phyloP scores from a whole-genome alignment of 2,888 invertebrate genomes.

The Andrena praecox region DNA sequence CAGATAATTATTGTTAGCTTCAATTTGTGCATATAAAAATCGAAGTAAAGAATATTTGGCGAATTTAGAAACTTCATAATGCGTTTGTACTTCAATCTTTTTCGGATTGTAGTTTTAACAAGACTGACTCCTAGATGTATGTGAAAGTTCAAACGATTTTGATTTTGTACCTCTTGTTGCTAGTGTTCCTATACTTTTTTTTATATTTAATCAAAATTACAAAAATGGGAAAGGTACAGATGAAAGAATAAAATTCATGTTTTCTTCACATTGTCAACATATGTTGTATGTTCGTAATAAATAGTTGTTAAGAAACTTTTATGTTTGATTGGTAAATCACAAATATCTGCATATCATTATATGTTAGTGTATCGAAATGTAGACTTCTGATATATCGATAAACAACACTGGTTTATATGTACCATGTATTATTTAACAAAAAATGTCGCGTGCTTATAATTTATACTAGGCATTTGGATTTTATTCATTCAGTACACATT shows the following conservation, averaged over 20 bases:
- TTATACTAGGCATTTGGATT: too few relatives aligned
- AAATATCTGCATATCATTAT: too few relatives aligned
- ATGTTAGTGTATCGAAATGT: too few relatives aligned
- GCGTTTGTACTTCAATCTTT: not conserved
- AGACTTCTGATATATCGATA: not conserved
- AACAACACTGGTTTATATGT: not conserved
- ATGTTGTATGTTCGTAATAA: too few relatives aligned
- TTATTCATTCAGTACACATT: too few relatives aligned
- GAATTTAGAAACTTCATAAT: not conserved
- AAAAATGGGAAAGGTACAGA: not conserved
- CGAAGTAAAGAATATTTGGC: not conserved
- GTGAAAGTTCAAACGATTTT: not conserved
- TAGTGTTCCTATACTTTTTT: not conserved
- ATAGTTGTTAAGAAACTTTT: too few relatives aligned
- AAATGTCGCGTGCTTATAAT: too few relatives aligned
- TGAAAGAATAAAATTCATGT: not conserved
- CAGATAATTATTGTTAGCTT: constrained; percentile 3
- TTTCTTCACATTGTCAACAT: not conserved
- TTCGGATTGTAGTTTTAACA: not conserved
- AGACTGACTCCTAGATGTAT: not conserved
- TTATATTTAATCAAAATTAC: not conserved
- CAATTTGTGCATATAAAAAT: not conserved
- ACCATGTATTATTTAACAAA: not conserved
- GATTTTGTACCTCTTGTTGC: not conserved
- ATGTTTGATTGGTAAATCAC: too few relatives aligned